Evolutionary conservation across 2,113 vertebrate species (phyloP).

Genomic region (Osmerus eperlanus): DNA sequence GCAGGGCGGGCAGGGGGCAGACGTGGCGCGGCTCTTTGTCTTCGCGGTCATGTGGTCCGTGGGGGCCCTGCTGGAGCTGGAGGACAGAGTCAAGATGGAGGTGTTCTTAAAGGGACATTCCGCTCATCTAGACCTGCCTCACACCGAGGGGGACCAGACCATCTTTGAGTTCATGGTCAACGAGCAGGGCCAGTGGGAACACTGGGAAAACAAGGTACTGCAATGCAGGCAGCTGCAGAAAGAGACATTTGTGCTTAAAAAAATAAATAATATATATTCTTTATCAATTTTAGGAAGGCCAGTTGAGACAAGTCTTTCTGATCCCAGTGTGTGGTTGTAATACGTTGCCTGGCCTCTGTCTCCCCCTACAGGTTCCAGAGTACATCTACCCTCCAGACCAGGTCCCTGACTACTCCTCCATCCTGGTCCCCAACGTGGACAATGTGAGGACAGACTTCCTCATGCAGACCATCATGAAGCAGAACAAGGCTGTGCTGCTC

Average conservation of each 20-base stretch:
- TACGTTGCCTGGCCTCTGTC: background rate
- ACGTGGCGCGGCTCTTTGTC: constrained; percentile 71
- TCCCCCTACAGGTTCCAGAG: constrained; percentile 73
- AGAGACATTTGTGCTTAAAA: too few species aligned
- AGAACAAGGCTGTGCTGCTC: constrained; percentile 80
- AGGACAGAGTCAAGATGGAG: constrained; percentile 81
- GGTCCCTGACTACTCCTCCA: constrained; percentile 77
- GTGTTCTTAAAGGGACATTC: constrained; percentile 66
- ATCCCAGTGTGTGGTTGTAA: too few species aligned
- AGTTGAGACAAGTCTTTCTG: too few species aligned
- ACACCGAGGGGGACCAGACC: constrained; percentile 69
- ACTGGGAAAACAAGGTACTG: constrained; percentile 78
- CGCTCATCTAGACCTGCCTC: constrained; percentile 71
- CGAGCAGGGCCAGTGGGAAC: constrained; percentile 77
- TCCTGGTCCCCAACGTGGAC: constrained; percentile 84
- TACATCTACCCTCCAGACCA: constrained; percentile 78
- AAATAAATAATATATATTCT: too few species aligned
- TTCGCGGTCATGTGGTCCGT: constrained; percentile 83
- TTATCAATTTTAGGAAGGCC: too few species aligned
- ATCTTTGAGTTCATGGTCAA: constrained; percentile 79
- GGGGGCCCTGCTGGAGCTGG: constrained; percentile 78
- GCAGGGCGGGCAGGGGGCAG: constrained; percentile 37
- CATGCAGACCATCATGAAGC: constrained; percentile 75
- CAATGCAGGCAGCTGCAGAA: background rate
- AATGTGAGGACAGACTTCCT: constrained; percentile 79